phyloP scores from a whole-genome alignment of 2,797 vertebrate species.

The Ctenopoma kingsleyae region DNA sequence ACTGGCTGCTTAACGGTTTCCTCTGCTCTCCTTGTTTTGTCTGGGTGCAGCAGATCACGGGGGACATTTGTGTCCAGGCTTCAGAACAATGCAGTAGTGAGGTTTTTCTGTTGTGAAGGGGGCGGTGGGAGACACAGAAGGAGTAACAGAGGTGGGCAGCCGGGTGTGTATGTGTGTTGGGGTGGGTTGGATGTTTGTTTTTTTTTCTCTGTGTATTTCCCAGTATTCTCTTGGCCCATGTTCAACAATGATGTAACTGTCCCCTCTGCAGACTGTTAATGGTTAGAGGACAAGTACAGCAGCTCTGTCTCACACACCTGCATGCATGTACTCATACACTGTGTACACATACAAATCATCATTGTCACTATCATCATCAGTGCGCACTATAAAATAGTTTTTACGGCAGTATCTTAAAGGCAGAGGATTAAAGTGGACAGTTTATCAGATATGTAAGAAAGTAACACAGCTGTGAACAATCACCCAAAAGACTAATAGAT shows the following conservation, averaged over 20 bases:
- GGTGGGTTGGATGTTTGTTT: neutral
- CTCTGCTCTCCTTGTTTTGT: constrained; percentile 38
- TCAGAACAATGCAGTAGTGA: constrained; percentile 12
- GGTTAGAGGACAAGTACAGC: constrained; percentile 26
- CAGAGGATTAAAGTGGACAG: no score
- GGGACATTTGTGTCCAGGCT: constrained; percentile 22
- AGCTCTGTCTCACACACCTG: constrained; percentile 30
- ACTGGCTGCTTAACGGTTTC: constrained; percentile 8
- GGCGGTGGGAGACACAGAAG: neutral
- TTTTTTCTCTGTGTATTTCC: constrained; percentile 39
- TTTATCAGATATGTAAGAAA: no score
- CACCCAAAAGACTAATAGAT: no score
- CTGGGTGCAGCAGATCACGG: constrained; percentile 27
- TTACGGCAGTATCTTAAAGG: no score
- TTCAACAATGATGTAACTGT: constrained; percentile 71
- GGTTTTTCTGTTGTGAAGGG: constrained; percentile 2
- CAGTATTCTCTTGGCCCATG: constrained; percentile 56
- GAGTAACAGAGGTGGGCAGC: neutral
- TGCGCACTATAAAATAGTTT: no score
- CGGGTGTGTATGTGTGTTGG: constrained; percentile 14
- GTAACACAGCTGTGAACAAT: no score
- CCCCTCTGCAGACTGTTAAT: constrained; percentile 41
- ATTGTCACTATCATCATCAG: no score
- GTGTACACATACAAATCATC: neutral
- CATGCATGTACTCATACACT: neutral